Conservation (phyloP, 2,797 vertebrate genomes). For the Paguma larvata region DNA sequence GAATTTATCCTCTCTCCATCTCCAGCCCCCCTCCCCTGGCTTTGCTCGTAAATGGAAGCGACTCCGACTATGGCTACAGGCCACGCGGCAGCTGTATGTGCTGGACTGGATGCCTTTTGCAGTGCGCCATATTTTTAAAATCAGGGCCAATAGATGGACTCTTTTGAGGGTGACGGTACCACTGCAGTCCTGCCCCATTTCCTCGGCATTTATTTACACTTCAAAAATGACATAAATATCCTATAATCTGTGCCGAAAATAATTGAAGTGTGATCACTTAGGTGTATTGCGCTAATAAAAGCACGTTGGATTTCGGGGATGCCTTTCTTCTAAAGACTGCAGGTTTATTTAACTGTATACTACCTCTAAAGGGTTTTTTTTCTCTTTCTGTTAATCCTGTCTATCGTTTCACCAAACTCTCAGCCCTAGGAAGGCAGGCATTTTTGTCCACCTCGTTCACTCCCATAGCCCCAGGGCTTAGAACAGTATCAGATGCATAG, state of each 20-base stretch:
- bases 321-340: constrained; percentile 51
- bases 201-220: constrained; percentile 72
- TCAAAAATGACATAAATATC: constrained; percentile 74
- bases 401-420: background rate
- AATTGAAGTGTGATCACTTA: constrained; percentile 67
- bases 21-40: constrained; percentile 80
- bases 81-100: constrained; percentile 84
- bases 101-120: constrained; percentile 84
- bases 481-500: background rate
- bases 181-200: constrained; percentile 62
- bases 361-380: background rate
- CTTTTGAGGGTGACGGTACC: constrained; percentile 69
- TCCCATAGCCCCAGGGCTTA: constrained; percentile 21
- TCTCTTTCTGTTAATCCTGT: constrained; percentile 48
- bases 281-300: constrained; percentile 61
- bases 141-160: constrained; percentile 74
- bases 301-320: constrained; percentile 52
- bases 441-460: constrained; percentile 22
- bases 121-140: constrained; percentile 86
- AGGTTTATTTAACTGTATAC: constrained; percentile 50
- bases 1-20: constrained; percentile 89
- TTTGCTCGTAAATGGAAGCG: constrained; percentile 88
- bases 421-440: constrained; percentile 22
- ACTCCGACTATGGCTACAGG: constrained; percentile 80
- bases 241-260: constrained; percentile 62